Evolutionary conservation across 2,797 vertebrate genomes (phyloP).

Genomic region (Pelobates cultripes): DNA sequence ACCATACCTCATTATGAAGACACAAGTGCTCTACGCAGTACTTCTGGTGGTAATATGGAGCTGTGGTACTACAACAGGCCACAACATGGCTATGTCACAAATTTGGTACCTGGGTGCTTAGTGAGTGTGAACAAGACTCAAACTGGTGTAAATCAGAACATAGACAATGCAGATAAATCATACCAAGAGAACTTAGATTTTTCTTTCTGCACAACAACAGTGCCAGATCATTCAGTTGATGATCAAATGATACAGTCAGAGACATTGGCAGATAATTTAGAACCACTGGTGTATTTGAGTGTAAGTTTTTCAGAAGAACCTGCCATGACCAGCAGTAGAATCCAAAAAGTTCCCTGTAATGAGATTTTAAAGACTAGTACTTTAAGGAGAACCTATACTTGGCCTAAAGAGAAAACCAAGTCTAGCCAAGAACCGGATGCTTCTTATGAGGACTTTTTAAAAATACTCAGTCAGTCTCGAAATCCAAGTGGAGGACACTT

Average conservation of each 20-base stretch:
- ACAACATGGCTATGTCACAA: background rate
- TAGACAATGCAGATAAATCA: background rate
- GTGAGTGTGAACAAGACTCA: background rate
- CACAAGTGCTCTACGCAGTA: fast-evolving
- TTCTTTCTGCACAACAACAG: background rate
- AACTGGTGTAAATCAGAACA: background rate
- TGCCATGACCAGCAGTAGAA: background rate
- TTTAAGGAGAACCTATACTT: slow-evolving; percentile 46
- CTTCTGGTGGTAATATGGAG: background rate
- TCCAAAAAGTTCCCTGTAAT: background rate
- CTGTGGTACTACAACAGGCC: background rate
- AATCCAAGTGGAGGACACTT: background rate
- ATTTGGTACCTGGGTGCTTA: background rate
- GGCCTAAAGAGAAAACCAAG: slow-evolving; percentile 47
- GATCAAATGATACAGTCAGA: background rate
- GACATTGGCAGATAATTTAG: background rate
- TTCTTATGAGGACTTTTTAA: slow-evolving; percentile 41
- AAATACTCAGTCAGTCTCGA: slow-evolving; percentile 13
- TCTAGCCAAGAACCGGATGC: background rate
- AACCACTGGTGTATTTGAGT: slow-evolving; percentile 56
- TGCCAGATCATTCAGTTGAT: background rate
- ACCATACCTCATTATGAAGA: background rate
- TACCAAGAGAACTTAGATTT: background rate
- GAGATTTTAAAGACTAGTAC: background rate
- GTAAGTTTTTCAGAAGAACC: slow-evolving; percentile 39